phyloP scores from a whole-genome alignment of 1,140 invertebrate genomes.

The Plodia interpunctella region DNA sequence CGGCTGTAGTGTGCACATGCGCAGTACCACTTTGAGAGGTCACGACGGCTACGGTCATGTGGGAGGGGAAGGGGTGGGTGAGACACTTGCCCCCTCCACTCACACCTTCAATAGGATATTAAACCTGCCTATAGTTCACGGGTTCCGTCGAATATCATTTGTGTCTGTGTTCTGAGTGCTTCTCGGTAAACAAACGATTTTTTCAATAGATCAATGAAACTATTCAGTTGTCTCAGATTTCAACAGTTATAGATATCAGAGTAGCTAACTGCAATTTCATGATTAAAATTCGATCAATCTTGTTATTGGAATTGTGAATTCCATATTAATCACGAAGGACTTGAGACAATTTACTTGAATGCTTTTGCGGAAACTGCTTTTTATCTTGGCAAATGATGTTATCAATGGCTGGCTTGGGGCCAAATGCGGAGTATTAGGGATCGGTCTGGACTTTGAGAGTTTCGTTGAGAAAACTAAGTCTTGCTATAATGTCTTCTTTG shows the following conservation, averaged over 20 bases:
- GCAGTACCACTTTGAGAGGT: constrained; percentile 28
- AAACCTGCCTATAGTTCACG: constrained; percentile 58
- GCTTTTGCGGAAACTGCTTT: constrained; percentile 34
- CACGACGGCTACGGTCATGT: background rate
- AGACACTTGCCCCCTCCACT: constrained; percentile 20
- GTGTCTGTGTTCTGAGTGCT: constrained; percentile 43
- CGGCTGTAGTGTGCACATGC: constrained; percentile 60
- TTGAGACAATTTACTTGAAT: constrained; percentile 28
- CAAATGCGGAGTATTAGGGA: constrained; percentile 40
- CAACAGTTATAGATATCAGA: too few species aligned
- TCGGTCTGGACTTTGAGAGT: constrained; percentile 12
- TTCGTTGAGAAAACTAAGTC: background rate
- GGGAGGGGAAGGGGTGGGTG: constrained; percentile 16
- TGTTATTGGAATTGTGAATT: too few species aligned
- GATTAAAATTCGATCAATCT: background rate
- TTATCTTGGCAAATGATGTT: constrained; percentile 47
- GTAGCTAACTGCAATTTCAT: background rate
- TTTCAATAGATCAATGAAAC: constrained; percentile 24
- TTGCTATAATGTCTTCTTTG: background rate
- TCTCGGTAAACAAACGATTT: constrained; percentile 51
- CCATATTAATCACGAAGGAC: background rate
- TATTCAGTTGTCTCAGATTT: background rate
- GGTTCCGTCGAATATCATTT: constrained; percentile 47
- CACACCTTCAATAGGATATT: constrained; percentile 42
- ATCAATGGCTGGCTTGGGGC: constrained; percentile 52